Conservation (phyloP, 2,888 invertebrate genomes). For the Melipona bicolor region DNA sequence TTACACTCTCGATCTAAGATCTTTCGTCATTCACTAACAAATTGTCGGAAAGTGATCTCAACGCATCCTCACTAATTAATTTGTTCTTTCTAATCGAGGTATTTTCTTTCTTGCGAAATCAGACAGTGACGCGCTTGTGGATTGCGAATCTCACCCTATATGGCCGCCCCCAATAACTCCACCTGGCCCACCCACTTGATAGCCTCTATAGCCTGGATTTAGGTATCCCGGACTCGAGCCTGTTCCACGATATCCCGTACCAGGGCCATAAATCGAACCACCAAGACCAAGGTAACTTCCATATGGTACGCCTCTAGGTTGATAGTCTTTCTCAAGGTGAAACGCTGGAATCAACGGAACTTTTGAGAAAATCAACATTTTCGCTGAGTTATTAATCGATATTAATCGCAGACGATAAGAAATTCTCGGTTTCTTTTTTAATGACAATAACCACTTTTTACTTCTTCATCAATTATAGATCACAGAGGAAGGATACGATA, state of each 20-base stretch:
- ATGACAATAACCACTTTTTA: not conserved
- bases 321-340: conserved; percentile 72
- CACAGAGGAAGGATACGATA: too few species aligned
- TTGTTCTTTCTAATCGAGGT: too few species aligned
- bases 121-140: not conserved
- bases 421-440: too few species aligned
- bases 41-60: not conserved
- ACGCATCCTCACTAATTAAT: too few species aligned
- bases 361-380: conserved; percentile 39
- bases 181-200: conserved; percentile 61
- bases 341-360: conserved; percentile 66
- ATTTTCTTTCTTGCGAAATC: not conserved
- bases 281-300: conserved; percentile 64
- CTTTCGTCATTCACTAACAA: not conserved
- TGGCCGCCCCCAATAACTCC: conserved; percentile 73
- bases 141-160: conserved; percentile 69
- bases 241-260: conserved; percentile 67
- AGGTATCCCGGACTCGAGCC: conserved; percentile 57
- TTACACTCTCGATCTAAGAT: too few species aligned
- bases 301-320: conserved; percentile 50
- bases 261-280: conserved; percentile 66
- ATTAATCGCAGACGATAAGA: not conserved
- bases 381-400: not conserved
- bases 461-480: not conserved
- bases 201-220: conserved; percentile 68